Conservation (phyloP, 30 jellyfish, hydroid and myxozoan species). For the Chrysaora quinquecirrha region DNA sequence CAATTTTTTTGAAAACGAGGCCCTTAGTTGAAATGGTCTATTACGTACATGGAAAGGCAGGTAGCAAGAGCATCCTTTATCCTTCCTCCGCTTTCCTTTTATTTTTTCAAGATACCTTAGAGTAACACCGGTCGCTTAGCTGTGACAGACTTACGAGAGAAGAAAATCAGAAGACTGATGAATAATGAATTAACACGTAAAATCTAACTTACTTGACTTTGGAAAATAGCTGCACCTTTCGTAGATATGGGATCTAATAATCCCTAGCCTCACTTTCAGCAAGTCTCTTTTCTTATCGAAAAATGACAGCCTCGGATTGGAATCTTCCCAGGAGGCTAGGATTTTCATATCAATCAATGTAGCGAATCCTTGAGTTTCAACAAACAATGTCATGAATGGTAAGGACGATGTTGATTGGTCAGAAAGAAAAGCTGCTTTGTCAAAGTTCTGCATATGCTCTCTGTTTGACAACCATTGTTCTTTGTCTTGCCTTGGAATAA, state of each 20-base stretch:
- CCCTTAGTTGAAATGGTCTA: too few relatives aligned
- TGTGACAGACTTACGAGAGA: too few relatives aligned
- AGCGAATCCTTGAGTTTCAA: conserved; percentile 98
- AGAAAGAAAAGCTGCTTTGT: conserved; percentile 97
- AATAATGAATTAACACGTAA: too few relatives aligned
- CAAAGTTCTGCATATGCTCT: conserved; percentile 98
- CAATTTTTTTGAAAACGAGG: too few relatives aligned
- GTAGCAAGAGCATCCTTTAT: too few relatives aligned
- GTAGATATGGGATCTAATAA: conserved; percentile 88
- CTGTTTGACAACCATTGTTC: conserved; percentile 96
- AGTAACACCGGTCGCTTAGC: too few relatives aligned
- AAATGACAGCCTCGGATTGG: conserved; percentile 92
- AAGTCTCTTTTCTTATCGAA: conserved; percentile 94
- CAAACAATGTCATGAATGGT: conserved; percentile 98
- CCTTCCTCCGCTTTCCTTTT: too few relatives aligned
- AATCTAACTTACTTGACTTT: conserved; percentile 87
- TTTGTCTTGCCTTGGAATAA: conserved; percentile 90
- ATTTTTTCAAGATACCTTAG: too few relatives aligned
- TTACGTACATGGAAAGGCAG: too few relatives aligned
- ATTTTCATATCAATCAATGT: conserved; percentile 97
- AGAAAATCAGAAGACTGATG: too few relatives aligned
- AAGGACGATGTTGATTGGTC: conserved; percentile 90
- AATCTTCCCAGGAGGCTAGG: conserved; percentile 97
- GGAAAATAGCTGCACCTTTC: conserved; percentile 89
- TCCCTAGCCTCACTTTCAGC: conserved; percentile 93